phyloP scores from a whole-genome alignment of 2,888 invertebrate genomes.

The Lomographa bimaculata region DNA sequence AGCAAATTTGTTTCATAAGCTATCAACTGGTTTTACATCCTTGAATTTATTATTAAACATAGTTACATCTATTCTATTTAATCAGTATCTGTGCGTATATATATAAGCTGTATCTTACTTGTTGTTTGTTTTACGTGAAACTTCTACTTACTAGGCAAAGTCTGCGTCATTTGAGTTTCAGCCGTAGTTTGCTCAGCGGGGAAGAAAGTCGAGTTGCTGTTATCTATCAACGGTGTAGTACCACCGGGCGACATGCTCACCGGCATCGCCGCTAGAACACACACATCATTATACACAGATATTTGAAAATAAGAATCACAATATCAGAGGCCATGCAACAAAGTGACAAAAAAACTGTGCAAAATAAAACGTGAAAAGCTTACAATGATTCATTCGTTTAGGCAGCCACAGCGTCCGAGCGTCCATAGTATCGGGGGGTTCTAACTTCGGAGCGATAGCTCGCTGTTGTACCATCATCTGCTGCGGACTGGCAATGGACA shows the following conservation, averaged over 20 bases:
- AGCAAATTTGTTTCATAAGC: too few species aligned
- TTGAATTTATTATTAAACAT: too few species aligned
- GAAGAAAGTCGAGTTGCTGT: conserved; percentile 68
- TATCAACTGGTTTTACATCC: too few species aligned
- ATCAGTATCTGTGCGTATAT: too few species aligned
- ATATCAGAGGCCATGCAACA: conserved; percentile 18
- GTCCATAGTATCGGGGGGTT: conserved; percentile 84
- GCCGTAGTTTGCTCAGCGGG: conserved; percentile 65
- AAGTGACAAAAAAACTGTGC: conserved; percentile 42
- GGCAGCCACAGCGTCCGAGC: conserved; percentile 86
- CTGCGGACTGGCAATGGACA: conserved; percentile 64
- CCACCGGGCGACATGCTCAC: conserved; percentile 75
- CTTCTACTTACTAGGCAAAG: conserved; percentile 63
- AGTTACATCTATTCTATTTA: too few species aligned
- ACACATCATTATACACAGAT: conserved; percentile 1
- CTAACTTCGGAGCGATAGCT: conserved; percentile 82
- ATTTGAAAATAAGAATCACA: not conserved
- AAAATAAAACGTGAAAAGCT: conserved; percentile 70
- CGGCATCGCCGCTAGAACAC: conserved; percentile 69
- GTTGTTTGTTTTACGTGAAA: too few species aligned
- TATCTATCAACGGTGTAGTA: conserved; percentile 72
- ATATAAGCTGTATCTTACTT: too few species aligned
- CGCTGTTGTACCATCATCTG: conserved; percentile 70
- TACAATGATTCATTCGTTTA: conserved; percentile 86
- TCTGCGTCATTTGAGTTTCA: conserved; percentile 71